Base-by-base conservation (phyloP, 1,140 invertebrate species). In the Coenobita brevimanus region DNA sequence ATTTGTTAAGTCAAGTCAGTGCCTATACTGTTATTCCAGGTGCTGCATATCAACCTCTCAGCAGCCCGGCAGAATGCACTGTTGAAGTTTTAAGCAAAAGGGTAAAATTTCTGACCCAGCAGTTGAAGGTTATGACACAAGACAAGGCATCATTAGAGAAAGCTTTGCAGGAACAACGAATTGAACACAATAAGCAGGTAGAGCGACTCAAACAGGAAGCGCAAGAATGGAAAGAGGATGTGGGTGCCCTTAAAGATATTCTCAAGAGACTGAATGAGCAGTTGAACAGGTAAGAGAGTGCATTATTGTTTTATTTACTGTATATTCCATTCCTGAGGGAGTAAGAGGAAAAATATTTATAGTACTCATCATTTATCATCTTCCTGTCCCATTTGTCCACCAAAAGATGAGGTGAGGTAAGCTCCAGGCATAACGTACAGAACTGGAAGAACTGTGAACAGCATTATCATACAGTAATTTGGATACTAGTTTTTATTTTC, bases 221-320 rank as follows among this genome's bases (percentile, higher is more conserved):
- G 41, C 62, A 46, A 38, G 73, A 78, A 21, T 85, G 38, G 24
- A 85, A 46, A n/a, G 69, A 85, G 76, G 83, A 85, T 30, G 78
- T 60, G 30, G 83, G 78, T 24, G 73, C 67, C 67, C 46, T 85
- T n/a, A 85, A 85, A 43, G 83, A 85, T 60, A 73, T 85, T 38
- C 38, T 85, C n/a, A 85, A 85, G 17, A 76, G 83, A 43, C 60
- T 85, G 21, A 85, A 85, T 85, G 83, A 85, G 38, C 71, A 85
- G 46, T 41, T 85, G 10, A 85, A 85, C 67, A 33, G 83, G 83
- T 85, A 85, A 71, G 17, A 15, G 1, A 46, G 24, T 1, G 0
- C 43, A 0, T 38, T 76, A 0, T 27, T 46, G 15, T 30, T 57
- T 57, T 57, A 13, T 57, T 57, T 57, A 13, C n/a, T 57, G 10